Conservation (phyloP, 2,888 invertebrate genomes). For the Pseudoips prasinana region DNA sequence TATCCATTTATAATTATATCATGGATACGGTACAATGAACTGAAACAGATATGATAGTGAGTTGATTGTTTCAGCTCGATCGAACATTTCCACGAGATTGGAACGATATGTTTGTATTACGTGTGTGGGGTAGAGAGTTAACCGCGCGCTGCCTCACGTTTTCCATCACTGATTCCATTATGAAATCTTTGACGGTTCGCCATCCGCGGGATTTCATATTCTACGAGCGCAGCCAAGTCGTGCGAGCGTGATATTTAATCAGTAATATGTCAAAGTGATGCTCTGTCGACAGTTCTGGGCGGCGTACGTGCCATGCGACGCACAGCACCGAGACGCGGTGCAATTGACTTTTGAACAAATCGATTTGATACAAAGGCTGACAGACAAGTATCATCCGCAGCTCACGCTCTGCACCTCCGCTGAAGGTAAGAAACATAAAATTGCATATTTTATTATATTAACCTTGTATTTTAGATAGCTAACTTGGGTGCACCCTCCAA, state of each 20-base stretch:
- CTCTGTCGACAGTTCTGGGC: constrained; percentile 89
- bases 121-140: constrained; percentile 27
- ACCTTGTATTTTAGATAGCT: too few relatives aligned
- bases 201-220: constrained; percentile 47
- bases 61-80: constrained; percentile 39
- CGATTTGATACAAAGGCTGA: constrained; percentile 91
- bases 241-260: constrained; percentile 69
- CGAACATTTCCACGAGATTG: constrained; percentile 33
- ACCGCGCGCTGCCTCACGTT: constrained; percentile 22
- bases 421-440: constrained; percentile 80
- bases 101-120: constrained; percentile 22
- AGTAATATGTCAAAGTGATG: constrained; percentile 43
- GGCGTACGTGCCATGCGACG: constrained; percentile 91
- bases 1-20: constrained; percentile 15
- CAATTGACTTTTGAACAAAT: constrained; percentile 92
- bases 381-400: constrained; percentile 89
- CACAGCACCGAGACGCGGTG: constrained; percentile 92
- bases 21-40: constrained; percentile 37
- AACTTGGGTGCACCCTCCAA: too few relatives aligned
- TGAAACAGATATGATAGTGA: constrained; percentile 38
- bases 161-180: constrained; percentile 34
- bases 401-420: constrained; percentile 90
- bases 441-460: too few relatives aligned
- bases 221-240: constrained; percentile 42
- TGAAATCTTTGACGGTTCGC: constrained; percentile 42